Evolutionary conservation across 2,888 invertebrate species (phyloP).

Genomic region (Aphrophora alni): DNA sequence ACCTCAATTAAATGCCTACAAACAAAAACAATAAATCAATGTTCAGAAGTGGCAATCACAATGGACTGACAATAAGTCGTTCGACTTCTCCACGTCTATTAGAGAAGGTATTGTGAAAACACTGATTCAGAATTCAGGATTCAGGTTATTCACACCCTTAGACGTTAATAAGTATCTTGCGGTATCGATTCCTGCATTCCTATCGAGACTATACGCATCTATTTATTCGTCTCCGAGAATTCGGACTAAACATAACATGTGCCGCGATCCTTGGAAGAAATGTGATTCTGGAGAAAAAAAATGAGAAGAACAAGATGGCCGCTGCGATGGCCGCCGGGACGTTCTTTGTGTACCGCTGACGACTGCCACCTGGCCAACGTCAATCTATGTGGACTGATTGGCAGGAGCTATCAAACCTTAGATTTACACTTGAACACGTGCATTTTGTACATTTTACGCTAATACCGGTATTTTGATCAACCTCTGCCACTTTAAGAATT

Average conservation of each 20-base stretch:
- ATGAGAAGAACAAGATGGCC: background rate
- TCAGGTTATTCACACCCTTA: background rate
- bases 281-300: background rate
- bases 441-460: background rate
- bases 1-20: no score
- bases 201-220: background rate
- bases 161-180: background rate
- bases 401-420: background rate
- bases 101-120: background rate
- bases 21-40: no score
- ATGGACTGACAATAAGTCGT: background rate
- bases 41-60: no score
- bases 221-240: constrained; percentile 3
- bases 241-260: background rate
- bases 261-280: background rate
- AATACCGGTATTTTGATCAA: no score
- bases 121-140: no score
- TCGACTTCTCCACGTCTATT: background rate
- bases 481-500: no score
- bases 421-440: background rate
- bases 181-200: background rate
- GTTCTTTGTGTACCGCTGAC: background rate
- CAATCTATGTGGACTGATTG: background rate
- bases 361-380: background rate
- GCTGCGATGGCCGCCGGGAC: background rate